phyloP scores from a whole-genome alignment of 2,888 invertebrate genomes.

The Tupiocoris notatus region DNA sequence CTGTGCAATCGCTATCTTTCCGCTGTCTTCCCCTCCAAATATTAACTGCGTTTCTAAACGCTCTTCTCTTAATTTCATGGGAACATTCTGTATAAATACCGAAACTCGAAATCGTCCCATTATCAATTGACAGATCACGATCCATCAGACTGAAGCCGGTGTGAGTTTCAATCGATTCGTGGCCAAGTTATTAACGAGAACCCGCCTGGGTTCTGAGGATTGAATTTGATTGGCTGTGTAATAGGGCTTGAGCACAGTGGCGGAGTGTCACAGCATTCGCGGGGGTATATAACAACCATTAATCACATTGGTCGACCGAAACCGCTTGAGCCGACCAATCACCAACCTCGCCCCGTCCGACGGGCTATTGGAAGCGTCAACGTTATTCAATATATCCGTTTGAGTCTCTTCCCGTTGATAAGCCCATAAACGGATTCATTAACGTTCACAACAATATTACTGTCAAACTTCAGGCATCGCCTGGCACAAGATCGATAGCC shows the following conservation, averaged over 20 bases:
- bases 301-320: slow-evolving; percentile 19
- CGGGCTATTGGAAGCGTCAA: background rate
- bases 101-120: too few species aligned
- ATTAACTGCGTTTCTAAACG: too few species aligned
- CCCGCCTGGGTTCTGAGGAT: background rate
- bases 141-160: background rate
- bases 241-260: background rate
- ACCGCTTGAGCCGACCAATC: slow-evolving; percentile 16
- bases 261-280: background rate
- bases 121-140: background rate
- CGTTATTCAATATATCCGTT: slow-evolving; percentile 1
- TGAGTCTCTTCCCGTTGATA: background rate
- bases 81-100: too few species aligned
- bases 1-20: too few species aligned
- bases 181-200: background rate
- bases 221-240: slow-evolving; percentile 24
- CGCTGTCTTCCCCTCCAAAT: too few species aligned
- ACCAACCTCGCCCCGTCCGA: background rate
- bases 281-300: slow-evolving; percentile 8
- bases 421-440: slow-evolving; percentile 15
- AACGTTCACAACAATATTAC: slow-evolving; percentile 20
- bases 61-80: too few species aligned
- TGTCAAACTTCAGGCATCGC: slow-evolving; percentile 3
- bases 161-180: background rate
- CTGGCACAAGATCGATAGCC: background rate